A percentile compares a stretch with the other conserved stretches of the same genome.
Evolutionary conservation across 2,888 invertebrate species (phyloP).

Genomic region (Phytoseiulus persimilis): DNA sequence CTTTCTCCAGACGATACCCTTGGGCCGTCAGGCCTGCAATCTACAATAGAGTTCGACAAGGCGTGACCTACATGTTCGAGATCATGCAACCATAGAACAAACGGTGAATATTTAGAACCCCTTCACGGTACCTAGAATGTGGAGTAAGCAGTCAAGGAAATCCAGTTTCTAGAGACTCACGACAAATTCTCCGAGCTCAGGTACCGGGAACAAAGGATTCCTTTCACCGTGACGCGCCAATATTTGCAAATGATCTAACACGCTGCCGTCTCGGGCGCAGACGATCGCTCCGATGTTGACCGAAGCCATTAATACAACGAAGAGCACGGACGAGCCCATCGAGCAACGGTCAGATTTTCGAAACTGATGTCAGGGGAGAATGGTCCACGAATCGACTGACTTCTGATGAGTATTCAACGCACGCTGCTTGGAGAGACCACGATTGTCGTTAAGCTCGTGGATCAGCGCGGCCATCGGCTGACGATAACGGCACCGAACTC

Average conservation of each 20-base stretch:
- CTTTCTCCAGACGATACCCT: not conserved
- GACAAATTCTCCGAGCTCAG: not conserved
- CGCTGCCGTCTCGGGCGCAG: not conserved
- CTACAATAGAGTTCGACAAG: not conserved
- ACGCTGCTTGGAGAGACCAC: not conserved
- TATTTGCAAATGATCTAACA: not conserved
- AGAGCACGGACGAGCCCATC: not conserved
- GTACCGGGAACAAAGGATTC: not conserved
- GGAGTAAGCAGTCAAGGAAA: too few relatives aligned
- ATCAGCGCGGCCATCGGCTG: not conserved
- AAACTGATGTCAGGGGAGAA: not conserved
- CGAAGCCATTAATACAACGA: not conserved
- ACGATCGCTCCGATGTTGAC: not conserved
- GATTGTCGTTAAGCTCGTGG: not conserved
- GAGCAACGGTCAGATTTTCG: not conserved
- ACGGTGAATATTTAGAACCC: too few relatives aligned
- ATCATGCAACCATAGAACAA: too few relatives aligned
- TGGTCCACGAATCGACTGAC: not conserved
- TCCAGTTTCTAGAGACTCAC: not conserved
- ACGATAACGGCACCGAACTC: too few relatives aligned
- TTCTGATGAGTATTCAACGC: not conserved
- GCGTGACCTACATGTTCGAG: too few relatives aligned
- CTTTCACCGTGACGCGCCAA: constrained; percentile 16
- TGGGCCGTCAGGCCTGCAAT: not conserved
- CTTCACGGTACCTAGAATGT: too few relatives aligned